These are phyloP conservation scores for Brachirus orientalis DNA, from an alignment of 2,113 vertebrate genomes.

Conservation along the genomic window DNA sequence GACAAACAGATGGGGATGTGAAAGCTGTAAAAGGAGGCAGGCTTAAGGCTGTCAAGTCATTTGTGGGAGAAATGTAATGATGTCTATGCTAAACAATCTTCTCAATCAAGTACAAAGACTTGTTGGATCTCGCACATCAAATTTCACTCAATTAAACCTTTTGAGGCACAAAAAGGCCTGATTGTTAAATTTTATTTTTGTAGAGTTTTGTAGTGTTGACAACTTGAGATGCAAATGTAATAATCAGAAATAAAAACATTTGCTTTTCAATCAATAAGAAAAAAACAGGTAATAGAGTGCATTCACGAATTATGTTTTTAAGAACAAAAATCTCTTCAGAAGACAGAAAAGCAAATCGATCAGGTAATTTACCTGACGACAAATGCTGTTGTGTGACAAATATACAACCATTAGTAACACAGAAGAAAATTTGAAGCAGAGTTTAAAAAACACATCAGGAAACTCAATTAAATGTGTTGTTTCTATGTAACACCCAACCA, in stretches of 20 bases:
- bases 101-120: slow-evolving; percentile 57
- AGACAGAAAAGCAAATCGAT: too few species aligned
- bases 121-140: slow-evolving; percentile 34
- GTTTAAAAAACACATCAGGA: too few species aligned
- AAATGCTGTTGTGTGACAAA: too few species aligned
- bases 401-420: too few species aligned
- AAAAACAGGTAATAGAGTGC: not conserved
- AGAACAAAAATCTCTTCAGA: not conserved
- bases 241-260: slow-evolving; percentile 4
- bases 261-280: slow-evolving; percentile 3
- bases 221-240: not conserved
- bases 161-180: slow-evolving; percentile 14
- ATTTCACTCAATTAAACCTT: slow-evolving; percentile 2
- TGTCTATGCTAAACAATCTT: slow-evolving; percentile 45
- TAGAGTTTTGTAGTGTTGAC: slow-evolving; percentile 11
- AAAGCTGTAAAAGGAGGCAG: slow-evolving; percentile 42
- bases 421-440: too few species aligned
- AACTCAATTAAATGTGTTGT: too few species aligned
- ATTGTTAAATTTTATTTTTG: slow-evolving; percentile 15
- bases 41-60: slow-evolving; percentile 59
- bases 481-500: too few species aligned
- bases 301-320: slow-evolving; percentile 4
- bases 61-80: slow-evolving; percentile 53
- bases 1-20: slow-evolving; percentile 64
- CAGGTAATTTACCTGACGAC: too few species aligned